Conservation (phyloP, 2,888 invertebrate genomes). For the Erebia palarica region DNA sequence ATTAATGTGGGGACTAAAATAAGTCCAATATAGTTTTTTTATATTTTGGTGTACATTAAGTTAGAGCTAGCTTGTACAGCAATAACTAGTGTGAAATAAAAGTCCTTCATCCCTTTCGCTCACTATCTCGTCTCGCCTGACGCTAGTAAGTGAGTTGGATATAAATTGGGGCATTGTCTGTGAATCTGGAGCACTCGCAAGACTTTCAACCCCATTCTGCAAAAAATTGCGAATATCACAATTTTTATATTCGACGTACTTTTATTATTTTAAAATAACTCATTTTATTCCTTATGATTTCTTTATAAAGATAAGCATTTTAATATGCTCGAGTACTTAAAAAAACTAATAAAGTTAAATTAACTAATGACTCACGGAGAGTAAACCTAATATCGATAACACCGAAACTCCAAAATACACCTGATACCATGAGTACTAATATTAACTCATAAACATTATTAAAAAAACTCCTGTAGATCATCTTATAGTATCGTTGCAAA, state of each 20-base stretch:
- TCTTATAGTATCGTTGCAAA: too few relatives aligned
- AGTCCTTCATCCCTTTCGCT: slow-evolving; percentile 49
- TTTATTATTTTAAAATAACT: background rate
- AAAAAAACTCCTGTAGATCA: too few relatives aligned
- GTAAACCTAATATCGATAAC: too few relatives aligned
- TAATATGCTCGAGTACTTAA: too few relatives aligned
- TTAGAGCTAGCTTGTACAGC: slow-evolving; percentile 21
- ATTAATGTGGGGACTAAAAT: too few relatives aligned
- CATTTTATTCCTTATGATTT: background rate
- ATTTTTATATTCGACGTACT: background rate
- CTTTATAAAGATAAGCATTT: too few relatives aligned
- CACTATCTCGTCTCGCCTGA: slow-evolving; percentile 64
- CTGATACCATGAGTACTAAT: too few relatives aligned
- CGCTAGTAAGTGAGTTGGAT: slow-evolving; percentile 80
- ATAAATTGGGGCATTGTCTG: slow-evolving; percentile 83
- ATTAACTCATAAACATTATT: too few relatives aligned
- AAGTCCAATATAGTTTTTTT: too few relatives aligned
- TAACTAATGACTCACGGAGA: too few relatives aligned
- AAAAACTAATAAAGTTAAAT: too few relatives aligned
- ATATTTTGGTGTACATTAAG: background rate
- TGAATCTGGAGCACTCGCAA: slow-evolving; percentile 77
- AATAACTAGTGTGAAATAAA: slow-evolving; percentile 41
- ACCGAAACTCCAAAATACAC: too few relatives aligned
- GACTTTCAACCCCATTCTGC: slow-evolving; percentile 70
- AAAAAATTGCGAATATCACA: slow-evolving; percentile 53